Conservation (phyloP, 2,797 vertebrate species). For the Scyliorhinus canicula region DNA sequence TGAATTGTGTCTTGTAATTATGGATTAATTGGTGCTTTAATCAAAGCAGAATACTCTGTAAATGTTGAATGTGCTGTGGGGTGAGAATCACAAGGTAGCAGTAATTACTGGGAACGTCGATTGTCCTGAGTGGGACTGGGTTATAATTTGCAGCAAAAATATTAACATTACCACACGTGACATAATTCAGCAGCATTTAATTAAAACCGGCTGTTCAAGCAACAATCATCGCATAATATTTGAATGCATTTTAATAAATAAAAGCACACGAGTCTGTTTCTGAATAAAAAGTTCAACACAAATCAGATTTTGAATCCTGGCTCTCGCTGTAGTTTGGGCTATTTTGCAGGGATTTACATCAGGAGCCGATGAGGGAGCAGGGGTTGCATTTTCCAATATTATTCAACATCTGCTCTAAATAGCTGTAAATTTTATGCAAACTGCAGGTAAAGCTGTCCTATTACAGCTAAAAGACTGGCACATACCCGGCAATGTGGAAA, state of each 20-base stretch:
- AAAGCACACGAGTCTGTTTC: not conserved
- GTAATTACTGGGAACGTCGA: not conserved
- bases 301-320: not conserved
- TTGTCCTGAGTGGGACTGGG: not conserved
- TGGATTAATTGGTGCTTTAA: not conserved
- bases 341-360: not conserved
- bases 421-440: not conserved
- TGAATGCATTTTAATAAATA: not conserved
- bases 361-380: not conserved
- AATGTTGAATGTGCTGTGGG: not conserved
- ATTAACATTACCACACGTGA: not conserved
- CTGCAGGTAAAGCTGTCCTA: not conserved
- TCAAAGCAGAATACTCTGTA: not conserved
- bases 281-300: no score
- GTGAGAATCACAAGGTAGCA: not conserved
- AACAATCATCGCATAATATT: not conserved
- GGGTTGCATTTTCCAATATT: not conserved
- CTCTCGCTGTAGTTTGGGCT: not conserved
- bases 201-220: not conserved
- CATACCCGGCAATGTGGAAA: no score
- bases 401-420: not conserved
- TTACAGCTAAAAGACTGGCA: no score
- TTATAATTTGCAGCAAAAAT: not conserved
- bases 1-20: not conserved
- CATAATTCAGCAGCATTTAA: not conserved